Evolutionary conservation across 1,140 invertebrate species (phyloP).

Genomic region (Drosophila azteca): DNA sequence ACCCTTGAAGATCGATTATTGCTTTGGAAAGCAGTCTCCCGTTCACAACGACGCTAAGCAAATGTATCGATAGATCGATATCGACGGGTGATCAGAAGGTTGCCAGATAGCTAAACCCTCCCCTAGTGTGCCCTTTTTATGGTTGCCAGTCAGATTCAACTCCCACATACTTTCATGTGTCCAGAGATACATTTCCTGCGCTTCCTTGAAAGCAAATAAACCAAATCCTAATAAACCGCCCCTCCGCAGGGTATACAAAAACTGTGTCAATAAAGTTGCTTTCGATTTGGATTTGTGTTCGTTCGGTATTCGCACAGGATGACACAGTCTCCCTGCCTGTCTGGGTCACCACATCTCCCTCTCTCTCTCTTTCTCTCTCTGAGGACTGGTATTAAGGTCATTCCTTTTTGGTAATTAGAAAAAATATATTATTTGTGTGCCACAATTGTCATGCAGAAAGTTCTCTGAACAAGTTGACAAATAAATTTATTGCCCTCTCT

Average conservation of each 20-base stretch:
- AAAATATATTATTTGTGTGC: slow-evolving; percentile 34
- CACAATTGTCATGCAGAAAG: slow-evolving; percentile 32
- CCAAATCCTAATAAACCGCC: too few relatives aligned
- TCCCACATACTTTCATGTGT: too few relatives aligned
- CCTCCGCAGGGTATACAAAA: not conserved
- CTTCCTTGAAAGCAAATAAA: slow-evolving; percentile 2
- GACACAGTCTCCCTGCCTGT: slow-evolving; percentile 27
- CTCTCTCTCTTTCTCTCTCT: too few relatives aligned
- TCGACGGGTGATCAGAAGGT: too few relatives aligned
- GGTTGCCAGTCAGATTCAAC: too few relatives aligned
- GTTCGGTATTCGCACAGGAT: slow-evolving; percentile 4
- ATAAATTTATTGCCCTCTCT: slow-evolving; percentile 46
- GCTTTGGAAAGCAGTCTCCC: too few relatives aligned
- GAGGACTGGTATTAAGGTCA: slow-evolving; percentile 36
- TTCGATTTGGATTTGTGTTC: slow-evolving; percentile 1
- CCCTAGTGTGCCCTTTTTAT: too few relatives aligned
- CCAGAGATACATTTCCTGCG: too few relatives aligned
- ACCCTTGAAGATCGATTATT: too few relatives aligned
- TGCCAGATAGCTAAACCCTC: too few relatives aligned
- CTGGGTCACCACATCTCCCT: not conserved
- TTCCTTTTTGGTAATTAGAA: slow-evolving; percentile 44
- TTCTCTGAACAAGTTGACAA: slow-evolving; percentile 41
- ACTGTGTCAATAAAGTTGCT: slow-evolving; percentile 41
- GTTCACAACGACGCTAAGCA: too few relatives aligned
- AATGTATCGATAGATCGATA: too few relatives aligned